A percentile compares a stretch with the other conserved stretches of the same genome.
These are phyloP conservation scores for Trichoplusia ni DNA, from an alignment of 1,140 invertebrate genomes.

Conservation along the genomic window DNA sequence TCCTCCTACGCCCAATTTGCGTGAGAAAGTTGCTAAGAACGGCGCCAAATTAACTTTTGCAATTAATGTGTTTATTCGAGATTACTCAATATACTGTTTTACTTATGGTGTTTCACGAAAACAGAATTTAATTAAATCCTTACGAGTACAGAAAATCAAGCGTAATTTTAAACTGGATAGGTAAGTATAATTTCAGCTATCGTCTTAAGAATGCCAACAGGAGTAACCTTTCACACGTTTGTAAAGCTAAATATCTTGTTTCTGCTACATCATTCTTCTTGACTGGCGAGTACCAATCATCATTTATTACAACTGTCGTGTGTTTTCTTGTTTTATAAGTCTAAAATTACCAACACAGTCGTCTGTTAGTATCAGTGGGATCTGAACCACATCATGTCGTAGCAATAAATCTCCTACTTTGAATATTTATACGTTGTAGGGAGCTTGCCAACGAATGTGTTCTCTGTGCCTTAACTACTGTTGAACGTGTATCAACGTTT, in stretches of 20 bases:
- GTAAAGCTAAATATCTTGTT: constrained; percentile 17
- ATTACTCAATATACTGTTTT: background rate
- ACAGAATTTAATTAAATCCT: constrained; percentile 6
- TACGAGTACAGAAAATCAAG: background rate
- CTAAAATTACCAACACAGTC: constrained; percentile 16
- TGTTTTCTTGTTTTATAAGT: constrained; percentile 18
- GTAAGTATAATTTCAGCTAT: too few relatives aligned
- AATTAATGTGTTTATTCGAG: constrained; percentile 28
- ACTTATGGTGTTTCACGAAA: background rate
- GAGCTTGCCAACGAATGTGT: constrained; percentile 31
- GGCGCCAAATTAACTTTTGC: constrained; percentile 34
- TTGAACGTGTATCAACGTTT: constrained; percentile 36
- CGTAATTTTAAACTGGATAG: background rate
- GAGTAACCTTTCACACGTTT: constrained; percentile 24
- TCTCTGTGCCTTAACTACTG: constrained; percentile 17
- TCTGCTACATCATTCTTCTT: constrained; percentile 8
- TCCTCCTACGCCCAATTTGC: constrained; percentile 50
- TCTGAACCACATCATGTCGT: constrained; percentile 36
- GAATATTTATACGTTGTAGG: constrained; percentile 27
- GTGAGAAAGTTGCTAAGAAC: constrained; percentile 43
- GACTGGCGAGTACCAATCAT: constrained; percentile 22
- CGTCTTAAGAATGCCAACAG: background rate
- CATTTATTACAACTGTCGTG: constrained; percentile 18
- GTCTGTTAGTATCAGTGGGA: constrained; percentile 16
- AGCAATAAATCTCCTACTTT: constrained; percentile 35